Conservation (phyloP, 2,113 vertebrate species). For the Periophthalmus modestus region DNA sequence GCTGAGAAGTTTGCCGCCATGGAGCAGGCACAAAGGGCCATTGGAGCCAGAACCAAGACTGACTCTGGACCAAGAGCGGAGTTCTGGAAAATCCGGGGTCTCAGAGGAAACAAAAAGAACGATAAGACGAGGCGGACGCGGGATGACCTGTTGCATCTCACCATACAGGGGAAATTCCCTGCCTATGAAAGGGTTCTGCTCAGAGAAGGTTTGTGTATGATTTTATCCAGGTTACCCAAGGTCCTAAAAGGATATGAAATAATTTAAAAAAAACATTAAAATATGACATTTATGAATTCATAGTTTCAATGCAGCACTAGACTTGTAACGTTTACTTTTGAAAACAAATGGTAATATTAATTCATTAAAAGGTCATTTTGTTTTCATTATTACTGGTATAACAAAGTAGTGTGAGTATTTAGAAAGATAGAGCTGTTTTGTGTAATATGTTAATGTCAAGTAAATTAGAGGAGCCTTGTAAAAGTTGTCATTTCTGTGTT, state of each 20-base stretch:
- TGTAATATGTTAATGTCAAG: background rate
- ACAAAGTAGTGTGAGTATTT: background rate
- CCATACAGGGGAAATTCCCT: constrained; percentile 91
- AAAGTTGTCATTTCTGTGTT: constrained; percentile 1
- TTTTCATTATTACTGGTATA: background rate
- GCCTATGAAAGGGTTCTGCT: constrained; percentile 91
- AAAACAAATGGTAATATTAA: too few species aligned
- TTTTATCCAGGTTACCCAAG: background rate
- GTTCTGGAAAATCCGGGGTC: constrained; percentile 95
- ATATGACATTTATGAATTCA: background rate
- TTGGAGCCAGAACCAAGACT: constrained; percentile 60
- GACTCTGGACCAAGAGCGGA: constrained; percentile 82
- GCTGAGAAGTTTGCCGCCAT: constrained; percentile 87
- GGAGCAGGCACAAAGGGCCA: constrained; percentile 80
- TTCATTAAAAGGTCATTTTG: too few species aligned
- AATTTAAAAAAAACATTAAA: background rate
- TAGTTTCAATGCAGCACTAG: too few species aligned
- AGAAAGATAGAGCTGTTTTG: background rate
- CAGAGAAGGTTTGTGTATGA: constrained; percentile 83
- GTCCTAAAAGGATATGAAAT: background rate
- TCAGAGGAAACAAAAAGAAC: constrained; percentile 89
- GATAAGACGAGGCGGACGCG: constrained; percentile 84
- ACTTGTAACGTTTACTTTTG: too few species aligned
- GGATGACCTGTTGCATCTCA: constrained; percentile 90
- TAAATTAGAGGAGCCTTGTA: background rate